A percentile compares a stretch with the other conserved stretches of the same genome.
These are phyloP conservation scores for Meta bourneti DNA, from an alignment of 2,888 invertebrate species.

Conservation along the genomic window DNA sequence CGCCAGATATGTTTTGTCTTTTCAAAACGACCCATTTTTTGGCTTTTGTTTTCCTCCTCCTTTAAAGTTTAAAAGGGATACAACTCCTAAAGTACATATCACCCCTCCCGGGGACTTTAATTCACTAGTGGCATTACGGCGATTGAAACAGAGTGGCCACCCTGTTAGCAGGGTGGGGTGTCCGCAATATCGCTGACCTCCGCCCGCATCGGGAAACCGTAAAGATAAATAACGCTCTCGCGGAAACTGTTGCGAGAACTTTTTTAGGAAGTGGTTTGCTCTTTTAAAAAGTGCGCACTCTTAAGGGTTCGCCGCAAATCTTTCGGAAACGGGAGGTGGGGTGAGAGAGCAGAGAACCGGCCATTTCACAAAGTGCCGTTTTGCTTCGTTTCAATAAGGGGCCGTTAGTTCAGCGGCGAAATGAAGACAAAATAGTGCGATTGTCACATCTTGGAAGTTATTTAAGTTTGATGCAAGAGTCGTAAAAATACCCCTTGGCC, in stretches of 20 bases:
- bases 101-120: conserved; percentile 51
- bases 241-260: neutral
- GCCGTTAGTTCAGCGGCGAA: conserved; percentile 35
- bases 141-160: conserved; percentile 42
- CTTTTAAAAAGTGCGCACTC: conserved; percentile 58
- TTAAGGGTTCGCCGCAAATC: conserved; percentile 73
- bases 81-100: conserved; percentile 44
- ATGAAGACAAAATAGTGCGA: neutral
- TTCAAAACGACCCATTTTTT: conserved; percentile 29
- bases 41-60: no score
- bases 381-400: conserved; percentile 40
- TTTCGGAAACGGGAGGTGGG: conserved; percentile 49
- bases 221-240: conserved; percentile 34
- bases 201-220: conserved; percentile 41
- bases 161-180: conserved; percentile 49
- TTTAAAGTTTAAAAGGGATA: conserved; percentile 63
- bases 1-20: conserved; percentile 32
- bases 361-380: conserved; percentile 32
- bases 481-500: neutral
- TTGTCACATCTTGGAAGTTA: conserved; percentile 12
- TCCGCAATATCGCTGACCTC: conserved; percentile 29
- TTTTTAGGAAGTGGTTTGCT: conserved; percentile 35
- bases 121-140: conserved; percentile 44
- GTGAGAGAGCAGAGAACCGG: neutral
- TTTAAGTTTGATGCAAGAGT: neutral